phyloP scores from a whole-genome alignment of 2,888 invertebrate genomes.

The Pollenia labialis region DNA sequence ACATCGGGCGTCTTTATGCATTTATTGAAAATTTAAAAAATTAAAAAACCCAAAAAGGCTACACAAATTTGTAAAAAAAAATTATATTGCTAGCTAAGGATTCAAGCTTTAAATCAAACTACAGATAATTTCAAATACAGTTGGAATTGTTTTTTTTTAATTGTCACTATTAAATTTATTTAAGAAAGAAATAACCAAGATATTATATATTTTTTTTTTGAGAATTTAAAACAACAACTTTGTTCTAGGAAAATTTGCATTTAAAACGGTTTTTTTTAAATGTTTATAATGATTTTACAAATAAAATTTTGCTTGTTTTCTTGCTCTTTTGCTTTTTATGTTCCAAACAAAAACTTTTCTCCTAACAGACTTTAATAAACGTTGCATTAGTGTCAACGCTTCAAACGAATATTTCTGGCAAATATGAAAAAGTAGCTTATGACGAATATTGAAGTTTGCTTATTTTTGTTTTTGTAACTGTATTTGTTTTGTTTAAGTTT shows the following conservation, averaged over 20 bases:
- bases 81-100: neutral
- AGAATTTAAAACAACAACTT: neutral
- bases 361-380: neutral
- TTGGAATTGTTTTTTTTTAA: too few relatives aligned
- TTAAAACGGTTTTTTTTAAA: neutral
- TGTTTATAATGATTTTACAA: neutral
- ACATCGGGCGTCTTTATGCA: neutral
- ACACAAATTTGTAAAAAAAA: too few relatives aligned
- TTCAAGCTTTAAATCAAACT: too few relatives aligned
- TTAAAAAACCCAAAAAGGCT: neutral
- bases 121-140: neutral
- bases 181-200: too few relatives aligned
- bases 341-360: neutral
- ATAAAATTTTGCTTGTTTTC: conserved; percentile 1
- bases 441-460: too few relatives aligned
- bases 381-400: too few relatives aligned
- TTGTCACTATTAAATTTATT: too few relatives aligned
- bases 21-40: neutral
- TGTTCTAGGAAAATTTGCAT: neutral
- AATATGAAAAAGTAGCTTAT: too few relatives aligned
- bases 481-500: too few relatives aligned
- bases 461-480: too few relatives aligned
- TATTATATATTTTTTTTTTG: neutral
- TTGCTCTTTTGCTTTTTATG: conserved; percentile 10
- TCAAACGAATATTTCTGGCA: conserved; percentile 1